Percentiles rank a stretch among this genome's conserved stretches.
Evolutionary conservation across 2,888 invertebrate species (phyloP).

Genomic region (Tuta absoluta): DNA sequence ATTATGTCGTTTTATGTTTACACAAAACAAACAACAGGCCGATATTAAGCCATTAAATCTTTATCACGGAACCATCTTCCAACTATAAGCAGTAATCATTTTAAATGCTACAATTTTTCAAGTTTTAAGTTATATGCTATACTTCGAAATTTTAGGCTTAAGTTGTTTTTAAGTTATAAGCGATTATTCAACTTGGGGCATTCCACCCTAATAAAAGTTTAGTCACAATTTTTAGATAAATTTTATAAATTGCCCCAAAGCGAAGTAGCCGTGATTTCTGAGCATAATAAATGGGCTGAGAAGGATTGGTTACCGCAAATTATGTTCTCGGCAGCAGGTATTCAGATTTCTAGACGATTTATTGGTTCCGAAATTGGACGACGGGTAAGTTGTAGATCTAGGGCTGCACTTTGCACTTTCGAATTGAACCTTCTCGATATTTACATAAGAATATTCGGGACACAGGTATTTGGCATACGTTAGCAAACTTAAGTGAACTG

Average conservation of each 20-base stretch:
- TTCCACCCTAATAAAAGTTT: conserved; percentile 1
- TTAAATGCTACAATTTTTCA: neutral
- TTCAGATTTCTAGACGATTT: conserved; percentile 49
- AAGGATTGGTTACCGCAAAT: conserved; percentile 35
- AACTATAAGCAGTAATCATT: neutral
- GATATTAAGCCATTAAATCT: conserved; percentile 30
- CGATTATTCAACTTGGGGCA: neutral
- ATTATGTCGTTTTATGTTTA: conserved; percentile 24
- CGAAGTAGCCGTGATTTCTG: conserved; percentile 21
- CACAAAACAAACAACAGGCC: conserved; percentile 10
- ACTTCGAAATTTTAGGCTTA: too few relatives aligned
- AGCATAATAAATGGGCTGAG: conserved; percentile 28
- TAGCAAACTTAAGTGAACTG: neutral
- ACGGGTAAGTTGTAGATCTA: conserved; percentile 29
- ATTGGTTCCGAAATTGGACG: conserved; percentile 48
- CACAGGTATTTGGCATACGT: neutral
- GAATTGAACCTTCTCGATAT: neutral
- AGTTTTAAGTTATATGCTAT: neutral
- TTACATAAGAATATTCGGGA: neutral
- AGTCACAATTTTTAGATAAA: conserved; percentile 17
- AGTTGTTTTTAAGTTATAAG: too few relatives aligned
- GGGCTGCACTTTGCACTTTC: conserved; percentile 26
- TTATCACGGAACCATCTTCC: conserved; percentile 23
- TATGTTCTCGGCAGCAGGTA: conserved; percentile 45
- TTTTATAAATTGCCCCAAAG: conserved; percentile 23